A percentile compares a stretch with the other conserved stretches of the same genome.
Conservation (phyloP, 1,140 invertebrate genomes). For the Scaptodrosophila lebanonensis region DNA sequence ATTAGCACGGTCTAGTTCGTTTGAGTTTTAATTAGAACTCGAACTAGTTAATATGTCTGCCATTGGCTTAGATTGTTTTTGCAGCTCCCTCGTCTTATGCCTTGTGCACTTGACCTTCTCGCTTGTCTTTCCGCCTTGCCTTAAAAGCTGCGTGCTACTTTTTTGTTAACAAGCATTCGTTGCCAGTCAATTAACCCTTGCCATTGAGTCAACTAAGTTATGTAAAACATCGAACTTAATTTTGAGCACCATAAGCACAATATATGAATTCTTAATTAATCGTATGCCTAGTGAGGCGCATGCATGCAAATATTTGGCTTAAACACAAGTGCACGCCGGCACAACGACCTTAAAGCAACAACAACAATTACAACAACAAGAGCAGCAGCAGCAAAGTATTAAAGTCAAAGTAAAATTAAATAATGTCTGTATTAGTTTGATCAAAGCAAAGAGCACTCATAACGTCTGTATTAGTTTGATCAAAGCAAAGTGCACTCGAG, state of each 20-base stretch:
- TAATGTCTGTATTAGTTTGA: conserved; percentile 56
- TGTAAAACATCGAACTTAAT: conserved; percentile 23
- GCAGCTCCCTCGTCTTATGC: conserved; percentile 3
- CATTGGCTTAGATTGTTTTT: too few relatives aligned
- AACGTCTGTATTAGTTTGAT: too few relatives aligned
- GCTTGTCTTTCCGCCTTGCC: conserved; percentile 43
- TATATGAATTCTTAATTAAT: conserved; percentile 62
- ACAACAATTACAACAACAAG: neutral
- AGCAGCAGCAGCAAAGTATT: too few relatives aligned
- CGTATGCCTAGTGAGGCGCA: conserved; percentile 56
- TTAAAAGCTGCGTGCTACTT: conserved; percentile 22
- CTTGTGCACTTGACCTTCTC: conserved; percentile 31
- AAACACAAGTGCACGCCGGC: conserved; percentile 26
- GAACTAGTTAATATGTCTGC: too few relatives aligned
- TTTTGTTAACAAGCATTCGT: too few relatives aligned
- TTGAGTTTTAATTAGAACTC: too few relatives aligned
- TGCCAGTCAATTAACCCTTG: conserved; percentile 21
- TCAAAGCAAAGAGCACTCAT: conserved; percentile 10
- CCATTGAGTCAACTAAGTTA: conserved; percentile 16
- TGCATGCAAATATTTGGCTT: conserved; percentile 55
- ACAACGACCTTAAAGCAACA: conserved; percentile 49
- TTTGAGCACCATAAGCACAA: conserved; percentile 14
- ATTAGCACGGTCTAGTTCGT: too few relatives aligned
- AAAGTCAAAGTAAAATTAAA: conserved; percentile 42
- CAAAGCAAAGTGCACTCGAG: neutral